Percentiles rank a stretch among this genome's conserved stretches.
Evolutionary conservation across 2,888 invertebrate species (phyloP).

Genomic region (Apamea anceps): DNA sequence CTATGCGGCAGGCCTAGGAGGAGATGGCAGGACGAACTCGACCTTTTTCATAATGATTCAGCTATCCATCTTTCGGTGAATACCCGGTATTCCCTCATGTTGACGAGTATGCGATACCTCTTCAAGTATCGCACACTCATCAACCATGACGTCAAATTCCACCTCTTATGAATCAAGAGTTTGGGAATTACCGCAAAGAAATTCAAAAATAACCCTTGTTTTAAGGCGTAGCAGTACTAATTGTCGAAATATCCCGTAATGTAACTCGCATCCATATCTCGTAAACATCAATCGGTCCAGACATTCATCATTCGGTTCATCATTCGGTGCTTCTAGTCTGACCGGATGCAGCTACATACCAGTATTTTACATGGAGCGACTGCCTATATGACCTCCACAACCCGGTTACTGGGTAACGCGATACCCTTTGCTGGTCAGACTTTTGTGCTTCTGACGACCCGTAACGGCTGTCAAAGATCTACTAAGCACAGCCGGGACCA

Average conservation of each 20-base stretch:
- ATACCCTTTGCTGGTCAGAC: background rate
- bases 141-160: background rate
- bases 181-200: background rate
- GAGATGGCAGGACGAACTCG: too few relatives aligned
- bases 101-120: too few relatives aligned
- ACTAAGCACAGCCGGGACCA: background rate
- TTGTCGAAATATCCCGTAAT: background rate
- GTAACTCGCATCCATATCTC: background rate
- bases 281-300: background rate
- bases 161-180: too few relatives aligned
- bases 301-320: too few relatives aligned
- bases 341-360: background rate
- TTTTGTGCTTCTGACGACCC: background rate
- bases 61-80: background rate
- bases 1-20: too few relatives aligned
- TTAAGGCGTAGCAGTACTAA: background rate
- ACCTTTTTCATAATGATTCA: too few relatives aligned
- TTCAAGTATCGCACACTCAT: background rate
- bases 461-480: background rate
- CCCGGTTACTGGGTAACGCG: background rate
- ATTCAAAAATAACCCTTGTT: background rate
- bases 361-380: background rate
- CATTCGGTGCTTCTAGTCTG: background rate
- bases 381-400: background rate
- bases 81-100: background rate